phyloP scores from a whole-genome alignment of 2,113 vertebrate species.

The Craseonycteris thonglongyai region DNA sequence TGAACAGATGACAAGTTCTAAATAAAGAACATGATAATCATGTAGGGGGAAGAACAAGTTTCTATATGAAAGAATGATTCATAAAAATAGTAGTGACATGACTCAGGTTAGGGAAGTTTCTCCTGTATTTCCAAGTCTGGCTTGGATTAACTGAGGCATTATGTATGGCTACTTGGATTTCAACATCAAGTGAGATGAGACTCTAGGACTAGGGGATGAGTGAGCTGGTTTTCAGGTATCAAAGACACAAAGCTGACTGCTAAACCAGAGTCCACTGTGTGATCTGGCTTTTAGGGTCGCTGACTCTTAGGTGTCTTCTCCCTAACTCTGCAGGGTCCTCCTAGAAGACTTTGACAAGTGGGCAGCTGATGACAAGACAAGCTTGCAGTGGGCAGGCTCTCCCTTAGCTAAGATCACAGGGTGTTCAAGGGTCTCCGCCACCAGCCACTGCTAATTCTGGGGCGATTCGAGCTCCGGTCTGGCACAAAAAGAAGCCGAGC shows the following conservation, averaged over 20 bases:
- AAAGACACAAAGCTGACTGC: neutral
- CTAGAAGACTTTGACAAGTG: slow-evolving; percentile 33
- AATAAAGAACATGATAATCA: slow-evolving; percentile 26
- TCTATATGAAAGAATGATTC: slow-evolving; percentile 35
- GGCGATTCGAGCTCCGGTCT: neutral
- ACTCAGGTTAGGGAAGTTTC: neutral
- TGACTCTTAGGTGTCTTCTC: neutral
- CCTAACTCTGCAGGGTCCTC: neutral
- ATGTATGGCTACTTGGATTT: neutral
- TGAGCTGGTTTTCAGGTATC: neutral
- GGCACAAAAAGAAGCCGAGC: neutral
- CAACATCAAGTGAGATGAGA: neutral
- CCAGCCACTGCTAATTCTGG: slow-evolving; percentile 23
- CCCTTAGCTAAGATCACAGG: slow-evolving; percentile 36
- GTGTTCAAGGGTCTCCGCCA: neutral
- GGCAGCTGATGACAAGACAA: slow-evolving; percentile 66
- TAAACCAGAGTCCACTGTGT: neutral
- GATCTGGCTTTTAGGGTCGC: neutral
- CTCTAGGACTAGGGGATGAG: neutral
- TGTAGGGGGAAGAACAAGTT: slow-evolving; percentile 21
- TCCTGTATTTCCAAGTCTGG: neutral
- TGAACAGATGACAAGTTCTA: slow-evolving; percentile 35
- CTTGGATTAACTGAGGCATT: neutral
- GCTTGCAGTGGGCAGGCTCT: slow-evolving; percentile 66
- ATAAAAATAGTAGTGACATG: slow-evolving; percentile 4